These are phyloP conservation scores for Nezara viridula DNA, from an alignment of 2,888 invertebrate genomes.

Conservation along the genomic window DNA sequence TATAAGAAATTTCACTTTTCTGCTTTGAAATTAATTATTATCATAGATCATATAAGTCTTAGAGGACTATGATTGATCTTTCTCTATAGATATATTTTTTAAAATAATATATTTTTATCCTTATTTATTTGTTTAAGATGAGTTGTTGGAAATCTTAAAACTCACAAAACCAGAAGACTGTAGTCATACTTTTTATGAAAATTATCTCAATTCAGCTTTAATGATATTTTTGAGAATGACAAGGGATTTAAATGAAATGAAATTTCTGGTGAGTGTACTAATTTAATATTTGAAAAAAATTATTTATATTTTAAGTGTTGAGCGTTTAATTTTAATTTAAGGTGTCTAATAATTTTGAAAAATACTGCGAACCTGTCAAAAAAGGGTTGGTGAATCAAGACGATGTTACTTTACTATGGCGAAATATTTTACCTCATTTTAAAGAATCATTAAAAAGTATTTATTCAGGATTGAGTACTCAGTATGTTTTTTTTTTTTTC, in stretches of 20 bases:
- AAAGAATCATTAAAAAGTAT: constrained; percentile 82
- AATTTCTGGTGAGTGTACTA: constrained; percentile 78
- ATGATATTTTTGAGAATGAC: constrained; percentile 88
- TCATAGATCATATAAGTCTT: no score
- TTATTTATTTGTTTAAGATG: constrained; percentile 69
- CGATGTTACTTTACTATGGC: constrained; percentile 83
- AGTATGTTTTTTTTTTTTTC: constrained; percentile 51
- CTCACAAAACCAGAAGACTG: constrained; percentile 68
- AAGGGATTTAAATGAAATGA: constrained; percentile 86
- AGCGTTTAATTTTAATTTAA: constrained; percentile 65
- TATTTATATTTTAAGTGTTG: neutral
- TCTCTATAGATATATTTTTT: no score
- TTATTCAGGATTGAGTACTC: constrained; percentile 75
- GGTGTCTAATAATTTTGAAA: constrained; percentile 73
- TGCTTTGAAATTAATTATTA: no score
- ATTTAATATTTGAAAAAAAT: no score
- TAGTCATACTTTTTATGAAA: constrained; percentile 76
- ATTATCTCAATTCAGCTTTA: constrained; percentile 86
- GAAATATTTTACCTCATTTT: constrained; percentile 82
- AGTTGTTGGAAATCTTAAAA: constrained; percentile 70
- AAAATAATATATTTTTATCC: no score
- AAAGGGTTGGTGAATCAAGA: constrained; percentile 75
- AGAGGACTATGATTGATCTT: neutral
- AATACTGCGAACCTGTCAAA: constrained; percentile 85
- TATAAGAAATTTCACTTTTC: no score